Conservation (phyloP, 2,888 invertebrate species). For the Platerodrilus igneus region DNA sequence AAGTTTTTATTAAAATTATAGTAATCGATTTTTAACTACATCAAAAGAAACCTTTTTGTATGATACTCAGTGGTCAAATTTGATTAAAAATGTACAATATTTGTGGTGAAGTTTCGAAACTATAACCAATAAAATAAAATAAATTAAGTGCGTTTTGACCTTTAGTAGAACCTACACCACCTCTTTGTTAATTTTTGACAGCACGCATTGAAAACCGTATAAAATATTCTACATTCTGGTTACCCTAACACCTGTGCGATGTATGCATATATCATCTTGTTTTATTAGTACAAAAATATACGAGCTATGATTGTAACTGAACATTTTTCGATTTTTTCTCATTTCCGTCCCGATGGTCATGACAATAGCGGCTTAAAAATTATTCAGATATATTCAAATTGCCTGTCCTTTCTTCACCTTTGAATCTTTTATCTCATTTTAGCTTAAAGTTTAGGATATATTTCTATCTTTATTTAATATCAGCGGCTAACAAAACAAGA, state of each 20-base stretch:
- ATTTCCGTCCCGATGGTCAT: slow-evolving; percentile 27
- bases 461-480: slow-evolving; percentile 10
- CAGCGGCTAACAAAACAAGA: slow-evolving; percentile 18
- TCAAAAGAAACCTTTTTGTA: too few species aligned
- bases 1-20: too few species aligned
- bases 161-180: slow-evolving; percentile 16
- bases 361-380: slow-evolving; percentile 22
- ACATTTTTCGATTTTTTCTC: slow-evolving; percentile 33
- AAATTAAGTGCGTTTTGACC: slow-evolving; percentile 21
- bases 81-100: too few species aligned
- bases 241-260: slow-evolving; percentile 40
- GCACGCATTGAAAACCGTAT: slow-evolving; percentile 18
- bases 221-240: slow-evolving; percentile 23
- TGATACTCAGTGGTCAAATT: too few species aligned
- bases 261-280: slow-evolving; percentile 43
- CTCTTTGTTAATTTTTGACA: slow-evolving; percentile 21
- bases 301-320: slow-evolving; percentile 31
- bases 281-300: slow-evolving; percentile 41
- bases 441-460: too few species aligned
- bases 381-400: slow-evolving; percentile 23
- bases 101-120: too few species aligned
- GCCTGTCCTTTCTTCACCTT: slow-evolving; percentile 20
- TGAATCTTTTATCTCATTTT: slow-evolving; percentile 9
- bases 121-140: too few species aligned
- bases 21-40: too few species aligned